Evolutionary conservation across 1,140 invertebrate genomes (phyloP).

Genomic region (Notospermus geniculatus): DNA sequence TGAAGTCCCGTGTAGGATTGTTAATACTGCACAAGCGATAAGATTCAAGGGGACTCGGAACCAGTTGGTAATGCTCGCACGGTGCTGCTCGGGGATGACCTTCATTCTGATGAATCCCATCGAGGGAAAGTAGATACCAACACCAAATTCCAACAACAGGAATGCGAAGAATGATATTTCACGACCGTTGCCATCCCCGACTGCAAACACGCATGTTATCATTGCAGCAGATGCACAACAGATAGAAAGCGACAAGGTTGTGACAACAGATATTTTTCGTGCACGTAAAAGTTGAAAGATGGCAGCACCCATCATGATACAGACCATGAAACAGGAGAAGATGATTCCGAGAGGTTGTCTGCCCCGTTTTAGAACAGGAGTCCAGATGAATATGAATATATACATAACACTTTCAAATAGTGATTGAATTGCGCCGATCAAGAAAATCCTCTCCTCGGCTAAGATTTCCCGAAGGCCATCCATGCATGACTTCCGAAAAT

Average conservation of each 20-base stretch:
- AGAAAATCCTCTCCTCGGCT: slow-evolving; percentile 59
- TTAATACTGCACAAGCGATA: slow-evolving; percentile 51
- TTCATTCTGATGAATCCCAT: slow-evolving; percentile 64
- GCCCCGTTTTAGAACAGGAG: slow-evolving; percentile 63
- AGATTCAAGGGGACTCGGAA: slow-evolving; percentile 55
- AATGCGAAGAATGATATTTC: slow-evolving; percentile 63
- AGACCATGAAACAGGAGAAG: slow-evolving; percentile 70
- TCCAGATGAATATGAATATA: slow-evolving; percentile 73
- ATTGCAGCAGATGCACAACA: slow-evolving; percentile 42
- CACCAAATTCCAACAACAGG: slow-evolving; percentile 64
- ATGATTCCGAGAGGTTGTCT: slow-evolving; percentile 52
- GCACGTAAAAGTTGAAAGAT: slow-evolving; percentile 60
- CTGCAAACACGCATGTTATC: slow-evolving; percentile 46
- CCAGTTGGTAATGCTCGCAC: slow-evolving; percentile 53
- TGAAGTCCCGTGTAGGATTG: slow-evolving; percentile 58
- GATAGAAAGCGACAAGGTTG: slow-evolving; percentile 45
- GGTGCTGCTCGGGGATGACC: slow-evolving; percentile 63
- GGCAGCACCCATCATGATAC: slow-evolving; percentile 68
- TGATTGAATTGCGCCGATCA: slow-evolving; percentile 67
- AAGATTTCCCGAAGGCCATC: slow-evolving; percentile 54
- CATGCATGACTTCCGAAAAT: slow-evolving; percentile 51
- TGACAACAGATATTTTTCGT: slow-evolving; percentile 39
- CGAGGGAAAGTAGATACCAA: slow-evolving; percentile 57
- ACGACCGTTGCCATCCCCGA: slow-evolving; percentile 35
- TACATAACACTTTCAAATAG: slow-evolving; percentile 73